Evolutionary conservation across 2,888 invertebrate species (phyloP), one percentile per base, ranked within the genome.

Genomic region (Meteorus cinctellus): DNA sequence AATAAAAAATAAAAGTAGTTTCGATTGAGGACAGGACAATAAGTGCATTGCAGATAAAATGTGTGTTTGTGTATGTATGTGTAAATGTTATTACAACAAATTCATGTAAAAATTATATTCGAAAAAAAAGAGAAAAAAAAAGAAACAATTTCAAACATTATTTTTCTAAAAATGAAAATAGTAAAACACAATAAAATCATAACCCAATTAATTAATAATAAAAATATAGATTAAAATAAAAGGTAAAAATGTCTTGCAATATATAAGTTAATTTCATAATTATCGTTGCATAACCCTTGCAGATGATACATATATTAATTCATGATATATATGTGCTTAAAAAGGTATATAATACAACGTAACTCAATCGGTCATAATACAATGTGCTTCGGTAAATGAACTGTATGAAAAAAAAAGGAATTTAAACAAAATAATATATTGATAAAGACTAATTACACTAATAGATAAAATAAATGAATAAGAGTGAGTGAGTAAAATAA

Each of bases 371-470:
- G 59, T 66, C 41, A 51, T 73, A 73, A 27, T 24, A 55, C 41
- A 67, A 73, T 59, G 59, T 67, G 66, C 55, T 67, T 73, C 59
- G 41, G 65, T 73, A 73, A 24, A 73, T 67, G 41, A 51, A 69
- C 51, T 74, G 51, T 69, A 68, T 68, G 45, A 62, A 74, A 74
- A 8, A 63, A 74, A 34, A 48, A 51, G 4, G 14, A 70, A 14
- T 24, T 24, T 24, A 24, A 60, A 66, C 59, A 66, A 72, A 72
- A 48, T 72, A 27, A 67, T 62, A 77, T 73, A 55, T 31, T 31
- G 12, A 69, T 68, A 69, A 69, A 48, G 34, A 74, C 36, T 34
- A 34, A 74, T 68, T 29, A 68, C 62, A 63, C n/a, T 51, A 74
- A 62, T 51, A 34, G 19, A 74, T 69, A 27, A 74, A 48, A 68